Percentiles rank a stretch among this genome's conserved stretches.
These are phyloP conservation scores for Mormyrops attenuatus DNA, from an alignment of 2,797 vertebrate genomes.

Conservation along the genomic window DNA sequence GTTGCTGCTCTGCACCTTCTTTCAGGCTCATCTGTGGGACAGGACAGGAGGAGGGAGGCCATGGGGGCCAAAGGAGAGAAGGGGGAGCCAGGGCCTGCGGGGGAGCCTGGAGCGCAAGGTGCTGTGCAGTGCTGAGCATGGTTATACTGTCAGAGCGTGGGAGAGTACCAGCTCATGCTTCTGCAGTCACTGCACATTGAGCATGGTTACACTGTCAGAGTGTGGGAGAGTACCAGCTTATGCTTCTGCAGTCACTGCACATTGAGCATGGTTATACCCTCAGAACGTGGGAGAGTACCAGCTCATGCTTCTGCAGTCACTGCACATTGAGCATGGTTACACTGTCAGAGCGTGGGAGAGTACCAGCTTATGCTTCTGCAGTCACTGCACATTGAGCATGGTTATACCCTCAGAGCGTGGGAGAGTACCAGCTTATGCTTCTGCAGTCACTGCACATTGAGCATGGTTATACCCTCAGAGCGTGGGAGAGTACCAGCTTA, in stretches of 20 bases:
- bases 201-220: not conserved
- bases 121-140: constrained; percentile 3
- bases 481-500: too few species aligned
- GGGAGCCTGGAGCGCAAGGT: constrained; percentile 75
- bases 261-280: too few species aligned
- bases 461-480: too few species aligned
- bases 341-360: too few species aligned
- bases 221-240: not conserved
- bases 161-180: not conserved
- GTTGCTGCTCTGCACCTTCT: not conserved
- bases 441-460: not conserved
- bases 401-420: too few species aligned
- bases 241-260: not conserved
- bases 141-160: not conserved
- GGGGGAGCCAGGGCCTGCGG: constrained; percentile 73
- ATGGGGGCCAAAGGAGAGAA: constrained; percentile 75
- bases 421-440: too few species aligned
- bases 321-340: not conserved
- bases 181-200: not conserved
- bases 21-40: not conserved
- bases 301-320: too few species aligned
- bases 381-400: not conserved
- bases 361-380: too few species aligned
- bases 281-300: too few species aligned
- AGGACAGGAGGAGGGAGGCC: constrained; percentile 43